These are phyloP conservation scores for Cryptotis parvus DNA, from an alignment of 2,113 vertebrate genomes.

Conservation along the genomic window DNA sequence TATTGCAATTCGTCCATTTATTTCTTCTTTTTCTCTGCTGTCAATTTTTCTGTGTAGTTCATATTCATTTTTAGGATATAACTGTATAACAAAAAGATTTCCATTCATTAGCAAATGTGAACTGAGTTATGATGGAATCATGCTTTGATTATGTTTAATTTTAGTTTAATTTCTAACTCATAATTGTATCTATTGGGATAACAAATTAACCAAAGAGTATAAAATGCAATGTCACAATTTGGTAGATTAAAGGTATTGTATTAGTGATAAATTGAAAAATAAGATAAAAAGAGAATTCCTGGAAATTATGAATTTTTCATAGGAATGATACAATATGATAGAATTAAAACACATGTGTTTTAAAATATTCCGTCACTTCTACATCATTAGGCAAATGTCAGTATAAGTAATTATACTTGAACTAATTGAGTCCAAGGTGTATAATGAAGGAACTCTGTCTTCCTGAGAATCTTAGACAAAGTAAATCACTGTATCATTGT, in stretches of 20 bases:
- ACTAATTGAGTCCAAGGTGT: not conserved
- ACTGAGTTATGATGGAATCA: constrained; percentile 30
- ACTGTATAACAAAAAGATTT: constrained; percentile 50
- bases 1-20: constrained; percentile 11
- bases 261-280: not conserved
- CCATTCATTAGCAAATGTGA: constrained; percentile 34
- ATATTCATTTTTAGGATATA: constrained; percentile 47
- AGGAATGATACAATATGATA: not conserved
- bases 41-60: constrained; percentile 51
- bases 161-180: constrained; percentile 53
- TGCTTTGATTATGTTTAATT: constrained; percentile 63
- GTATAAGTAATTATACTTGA: constrained; percentile 7
- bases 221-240: not conserved
- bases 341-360: not conserved
- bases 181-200: constrained; percentile 23
- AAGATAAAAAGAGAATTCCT: not conserved
- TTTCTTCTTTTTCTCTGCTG: constrained; percentile 8
- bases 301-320: not conserved
- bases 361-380: not conserved
- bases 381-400: not conserved
- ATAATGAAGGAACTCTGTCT: not conserved
- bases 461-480: not conserved
- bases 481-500: too few species aligned
- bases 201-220: not conserved
- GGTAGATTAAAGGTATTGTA: constrained; percentile 2